Base-by-base conservation (phyloP, 2,113 vertebrate species). In the Bufo bufo region DNA sequence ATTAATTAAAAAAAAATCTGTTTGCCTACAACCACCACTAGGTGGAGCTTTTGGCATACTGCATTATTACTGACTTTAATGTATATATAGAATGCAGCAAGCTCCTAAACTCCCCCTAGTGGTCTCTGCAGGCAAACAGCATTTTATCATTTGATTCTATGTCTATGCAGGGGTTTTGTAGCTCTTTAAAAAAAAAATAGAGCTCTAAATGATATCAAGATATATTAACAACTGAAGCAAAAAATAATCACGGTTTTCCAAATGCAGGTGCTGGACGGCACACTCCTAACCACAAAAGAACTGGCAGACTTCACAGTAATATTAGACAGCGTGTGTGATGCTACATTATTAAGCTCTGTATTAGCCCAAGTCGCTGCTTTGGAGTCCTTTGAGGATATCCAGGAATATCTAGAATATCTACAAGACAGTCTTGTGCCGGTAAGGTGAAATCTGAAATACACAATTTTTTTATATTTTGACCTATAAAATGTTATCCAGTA, bases 281-380 rank as follows among this genome's bases (percentile, higher is more conserved):
- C 6, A 6, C 8, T 3, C 0, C 61, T 88, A 58, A 78, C 59
- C 16, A 58, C 17, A 45, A 65, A 84, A 77, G 87, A 88, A 69
- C 47, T 84, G 59, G 71, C 87, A 16, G 87, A 88, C 33, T 84
- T 84, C 65, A 88, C 87, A 9, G 16, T 88, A 20, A 88, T 88
- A 77, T 45, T 50, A 7, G 87, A 88, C 45, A 88, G 59, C 11
- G 16, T 88, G 11, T 88, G 87, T 11, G 65, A 84, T 14, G 7
- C 33, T 12, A 54, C 59, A n/a, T 45, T 84, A 33, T 10, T 23
- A 69, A 49, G 20, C 74, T 45, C 59, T 47, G 59, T 84, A 6
- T 56, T 88, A 16, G 7, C 1, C 50, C 83, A 88, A 50, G 49
- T 88, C 12, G 13, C 49, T 33, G 16, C 14, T 11, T 33, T 84